phyloP scores from a whole-genome alignment of 1,140 invertebrate species.

The Conopomorpha cramerella region DNA sequence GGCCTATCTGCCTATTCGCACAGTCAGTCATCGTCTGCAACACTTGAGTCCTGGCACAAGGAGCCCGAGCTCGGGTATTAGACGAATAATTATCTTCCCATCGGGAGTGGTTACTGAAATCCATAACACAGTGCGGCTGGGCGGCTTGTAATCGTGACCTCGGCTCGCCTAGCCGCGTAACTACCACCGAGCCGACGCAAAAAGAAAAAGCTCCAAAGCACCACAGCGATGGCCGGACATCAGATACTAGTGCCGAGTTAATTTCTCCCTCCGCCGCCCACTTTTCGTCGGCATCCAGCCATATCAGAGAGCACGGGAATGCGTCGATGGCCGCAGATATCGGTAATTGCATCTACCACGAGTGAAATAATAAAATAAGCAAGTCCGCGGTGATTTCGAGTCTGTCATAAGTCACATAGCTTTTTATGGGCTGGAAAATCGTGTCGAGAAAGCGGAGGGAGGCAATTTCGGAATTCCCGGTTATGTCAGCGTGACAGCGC shows the following conservation, averaged over 20 bases:
- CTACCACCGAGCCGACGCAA: slow-evolving; percentile 5
- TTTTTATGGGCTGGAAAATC: slow-evolving; percentile 3
- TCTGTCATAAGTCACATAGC: not conserved
- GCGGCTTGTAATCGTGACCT: no score
- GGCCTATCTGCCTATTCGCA: no score
- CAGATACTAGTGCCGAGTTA: slow-evolving; percentile 18
- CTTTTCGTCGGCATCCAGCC: slow-evolving; percentile 17
- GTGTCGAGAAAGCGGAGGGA: slow-evolving; percentile 8
- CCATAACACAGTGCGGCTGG: no score
- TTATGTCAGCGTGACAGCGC: slow-evolving; percentile 20
- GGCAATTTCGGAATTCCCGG: slow-evolving; percentile 28
- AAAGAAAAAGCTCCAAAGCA: slow-evolving; percentile 8
- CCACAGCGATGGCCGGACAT: slow-evolving; percentile 10
- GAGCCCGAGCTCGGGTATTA: no score
- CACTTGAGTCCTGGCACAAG: no score
- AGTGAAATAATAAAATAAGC: slow-evolving; percentile 19
- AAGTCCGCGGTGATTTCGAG: not conserved
- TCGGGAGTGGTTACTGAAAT: no score
- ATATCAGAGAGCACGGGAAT: slow-evolving; percentile 9
- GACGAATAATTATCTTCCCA: no score
- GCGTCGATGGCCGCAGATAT: slow-evolving; percentile 13
- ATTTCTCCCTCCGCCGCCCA: slow-evolving; percentile 20
- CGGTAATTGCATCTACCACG: slow-evolving; percentile 30
- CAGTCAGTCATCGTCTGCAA: no score
- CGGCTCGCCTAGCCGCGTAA: no score